These are phyloP conservation scores for Macrochelys suwanniensis DNA, from an alignment of 2,797 vertebrate genomes.

Conservation along the genomic window DNA sequence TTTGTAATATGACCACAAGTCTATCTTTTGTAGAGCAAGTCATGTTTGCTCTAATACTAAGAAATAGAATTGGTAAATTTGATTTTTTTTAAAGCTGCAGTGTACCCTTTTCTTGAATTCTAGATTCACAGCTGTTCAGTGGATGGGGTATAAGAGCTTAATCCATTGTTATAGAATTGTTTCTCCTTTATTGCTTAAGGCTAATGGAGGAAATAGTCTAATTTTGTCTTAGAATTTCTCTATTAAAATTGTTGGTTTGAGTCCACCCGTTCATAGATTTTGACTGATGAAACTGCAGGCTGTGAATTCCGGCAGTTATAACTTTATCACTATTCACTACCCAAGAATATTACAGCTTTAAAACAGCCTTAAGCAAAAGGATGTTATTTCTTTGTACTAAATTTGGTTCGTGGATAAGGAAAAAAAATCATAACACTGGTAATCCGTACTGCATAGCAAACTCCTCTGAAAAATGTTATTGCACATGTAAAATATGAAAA, in stretches of 20 bases:
- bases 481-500: constrained; percentile 98
- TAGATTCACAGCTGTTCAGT: constrained; percentile 35
- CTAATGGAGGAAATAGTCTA: constrained; percentile 67
- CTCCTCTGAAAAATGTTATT: constrained; percentile 89
- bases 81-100: constrained; percentile 25
- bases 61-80: not conserved
- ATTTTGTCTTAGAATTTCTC: constrained; percentile 68
- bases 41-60: not conserved
- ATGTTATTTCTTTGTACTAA: constrained; percentile 76
- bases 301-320: constrained; percentile 66
- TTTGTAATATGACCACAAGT: not conserved
- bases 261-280: constrained; percentile 53
- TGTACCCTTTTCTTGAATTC: constrained; percentile 26
- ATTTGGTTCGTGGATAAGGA: constrained; percentile 73
- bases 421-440: constrained; percentile 84
- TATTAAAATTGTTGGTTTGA: constrained; percentile 67
- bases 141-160: constrained; percentile 64
- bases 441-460: constrained; percentile 87
- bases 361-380: constrained; percentile 83
- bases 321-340: constrained; percentile 68
- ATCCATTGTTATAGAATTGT: constrained; percentile 67
- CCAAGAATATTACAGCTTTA: constrained; percentile 80
- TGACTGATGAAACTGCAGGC: constrained; percentile 63
- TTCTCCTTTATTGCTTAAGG: constrained; percentile 80
- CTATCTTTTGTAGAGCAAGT: not conserved